A percentile compares a stretch with the other conserved stretches of the same genome.
phyloP scores from a whole-genome alignment of 2,113 vertebrate species.

The Todiramphus chloris region DNA sequence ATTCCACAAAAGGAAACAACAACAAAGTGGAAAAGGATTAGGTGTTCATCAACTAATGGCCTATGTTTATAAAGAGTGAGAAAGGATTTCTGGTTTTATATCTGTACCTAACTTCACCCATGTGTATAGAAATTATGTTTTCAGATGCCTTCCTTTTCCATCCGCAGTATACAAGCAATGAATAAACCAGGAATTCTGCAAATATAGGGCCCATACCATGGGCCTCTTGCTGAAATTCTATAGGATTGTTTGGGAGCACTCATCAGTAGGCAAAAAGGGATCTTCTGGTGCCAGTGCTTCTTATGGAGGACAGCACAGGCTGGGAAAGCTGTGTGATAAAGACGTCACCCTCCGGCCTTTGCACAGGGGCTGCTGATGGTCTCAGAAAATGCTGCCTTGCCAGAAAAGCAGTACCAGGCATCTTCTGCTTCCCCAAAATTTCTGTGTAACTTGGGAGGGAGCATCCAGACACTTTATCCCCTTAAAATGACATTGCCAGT shows the following conservation, averaged over 20 bases:
- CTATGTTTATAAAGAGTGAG: background rate
- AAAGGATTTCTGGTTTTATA: background rate
- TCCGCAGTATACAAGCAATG: background rate
- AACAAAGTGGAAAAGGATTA: background rate
- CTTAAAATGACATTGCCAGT: background rate
- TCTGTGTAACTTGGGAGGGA: background rate
- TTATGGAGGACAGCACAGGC: background rate
- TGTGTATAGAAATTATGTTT: background rate
- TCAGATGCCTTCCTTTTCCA: background rate
- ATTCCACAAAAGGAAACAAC: background rate
- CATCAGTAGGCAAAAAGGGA: background rate
- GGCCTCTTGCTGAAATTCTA: background rate
- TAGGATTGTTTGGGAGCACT: background rate
- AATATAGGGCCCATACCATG: background rate
- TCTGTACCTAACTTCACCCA: background rate
- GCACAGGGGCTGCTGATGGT: background rate
- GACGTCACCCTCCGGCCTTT: rapidly evolving
- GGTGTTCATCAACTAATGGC: background rate
- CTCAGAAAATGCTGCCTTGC: background rate
- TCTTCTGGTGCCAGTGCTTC: background rate
- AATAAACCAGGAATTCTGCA: background rate
- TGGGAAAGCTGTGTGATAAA: background rate
- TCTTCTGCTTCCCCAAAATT: background rate
- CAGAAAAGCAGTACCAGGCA: background rate
- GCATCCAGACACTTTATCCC: background rate